Evolutionary conservation across 2,113 vertebrate genomes (phyloP).

Genomic region (Tyto alba): DNA sequence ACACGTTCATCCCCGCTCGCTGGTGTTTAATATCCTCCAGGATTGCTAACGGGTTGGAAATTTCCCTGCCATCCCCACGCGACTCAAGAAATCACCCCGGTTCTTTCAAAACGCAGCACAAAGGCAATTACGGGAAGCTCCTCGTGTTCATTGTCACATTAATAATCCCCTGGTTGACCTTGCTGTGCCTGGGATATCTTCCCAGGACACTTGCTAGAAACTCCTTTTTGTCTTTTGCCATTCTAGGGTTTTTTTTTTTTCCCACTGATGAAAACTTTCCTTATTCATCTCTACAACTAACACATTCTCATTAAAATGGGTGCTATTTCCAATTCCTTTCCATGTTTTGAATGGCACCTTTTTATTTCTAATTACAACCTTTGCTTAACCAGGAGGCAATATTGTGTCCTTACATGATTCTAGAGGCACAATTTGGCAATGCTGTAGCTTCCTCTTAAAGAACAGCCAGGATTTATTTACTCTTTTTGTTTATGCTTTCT

Average conservation of each 20-base stretch:
- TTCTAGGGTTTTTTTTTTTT: background rate
- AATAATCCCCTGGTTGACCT: background rate
- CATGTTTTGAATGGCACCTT: background rate
- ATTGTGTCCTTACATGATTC: too few species aligned
- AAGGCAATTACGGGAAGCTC: background rate
- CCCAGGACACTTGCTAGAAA: background rate
- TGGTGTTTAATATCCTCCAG: too few species aligned
- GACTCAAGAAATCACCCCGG: rapidly evolving
- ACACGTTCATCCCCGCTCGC: rapidly evolving
- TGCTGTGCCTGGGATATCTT: background rate
- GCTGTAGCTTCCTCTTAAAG: background rate
- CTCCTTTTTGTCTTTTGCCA: background rate
- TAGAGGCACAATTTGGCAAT: background rate
- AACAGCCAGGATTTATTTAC: background rate
- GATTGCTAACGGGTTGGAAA: background rate
- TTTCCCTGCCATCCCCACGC: background rate
- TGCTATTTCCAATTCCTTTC: background rate
- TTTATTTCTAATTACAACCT: background rate
- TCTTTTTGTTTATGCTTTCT: background rate
- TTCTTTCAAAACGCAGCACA: background rate
- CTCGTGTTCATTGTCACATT: too few species aligned
- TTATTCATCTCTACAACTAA: background rate
- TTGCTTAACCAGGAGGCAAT: background rate
- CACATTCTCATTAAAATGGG: background rate
- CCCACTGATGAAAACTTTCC: background rate